Percentiles rank a stretch among this genome's conserved stretches.
Evolutionary conservation across 2,797 vertebrate species (phyloP).

Genomic region (Melanogrammus aeglefinus): DNA sequence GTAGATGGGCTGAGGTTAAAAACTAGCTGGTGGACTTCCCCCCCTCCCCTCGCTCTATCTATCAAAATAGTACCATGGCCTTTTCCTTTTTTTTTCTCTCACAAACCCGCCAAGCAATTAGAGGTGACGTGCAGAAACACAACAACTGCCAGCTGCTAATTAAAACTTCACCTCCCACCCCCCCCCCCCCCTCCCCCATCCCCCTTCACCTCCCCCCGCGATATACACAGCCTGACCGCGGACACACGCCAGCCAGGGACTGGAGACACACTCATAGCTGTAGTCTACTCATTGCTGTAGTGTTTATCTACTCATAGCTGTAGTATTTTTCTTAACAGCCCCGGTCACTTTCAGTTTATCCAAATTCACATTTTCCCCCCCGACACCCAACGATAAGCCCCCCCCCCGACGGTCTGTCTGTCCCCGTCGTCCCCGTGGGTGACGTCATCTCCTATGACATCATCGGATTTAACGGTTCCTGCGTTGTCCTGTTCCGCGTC

Average conservation of each 20-base stretch:
- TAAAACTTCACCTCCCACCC: constrained; percentile 73
- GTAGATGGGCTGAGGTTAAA: constrained; percentile 34
- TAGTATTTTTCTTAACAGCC: background rate
- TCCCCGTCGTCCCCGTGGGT: background rate
- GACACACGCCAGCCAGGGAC: background rate
- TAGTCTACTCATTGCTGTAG: too few species aligned
- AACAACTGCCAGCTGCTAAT: constrained; percentile 73
- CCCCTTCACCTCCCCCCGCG: background rate
- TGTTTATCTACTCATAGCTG: background rate
- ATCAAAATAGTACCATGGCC: constrained; percentile 49
- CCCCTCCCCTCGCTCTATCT: constrained; percentile 42
- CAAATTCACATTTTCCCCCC: background rate
- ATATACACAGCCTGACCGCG: background rate
- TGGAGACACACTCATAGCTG: background rate
- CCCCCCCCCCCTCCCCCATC: constrained; percentile 43
- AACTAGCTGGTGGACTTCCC: background rate
- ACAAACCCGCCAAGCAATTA: constrained; percentile 75
- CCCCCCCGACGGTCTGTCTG: background rate
- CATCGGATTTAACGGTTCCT: too few species aligned
- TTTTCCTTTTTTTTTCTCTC: constrained; percentile 42
- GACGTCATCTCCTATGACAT: background rate
- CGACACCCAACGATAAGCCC: background rate
- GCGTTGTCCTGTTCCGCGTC: too few species aligned
- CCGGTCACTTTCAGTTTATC: background rate
- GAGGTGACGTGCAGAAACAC: constrained; percentile 71